Evolutionary conservation across 2,888 invertebrate species (phyloP).

Genomic region (Caenorhabditis sinica): DNA sequence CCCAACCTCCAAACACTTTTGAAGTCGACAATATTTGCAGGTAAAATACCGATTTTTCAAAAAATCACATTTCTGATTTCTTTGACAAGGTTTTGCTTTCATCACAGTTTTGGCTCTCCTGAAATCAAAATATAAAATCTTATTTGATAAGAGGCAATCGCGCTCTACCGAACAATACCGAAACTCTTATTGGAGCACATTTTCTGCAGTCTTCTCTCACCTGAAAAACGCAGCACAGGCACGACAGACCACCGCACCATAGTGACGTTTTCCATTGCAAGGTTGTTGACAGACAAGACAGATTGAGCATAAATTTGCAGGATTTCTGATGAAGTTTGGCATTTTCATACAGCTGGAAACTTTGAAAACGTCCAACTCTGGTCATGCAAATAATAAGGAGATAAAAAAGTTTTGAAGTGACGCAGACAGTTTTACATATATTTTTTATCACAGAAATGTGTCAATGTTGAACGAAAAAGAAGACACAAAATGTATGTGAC

Average conservation of each 20-base stretch:
- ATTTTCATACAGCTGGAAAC: too few species aligned
- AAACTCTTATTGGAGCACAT: too few species aligned
- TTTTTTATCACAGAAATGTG: too few species aligned
- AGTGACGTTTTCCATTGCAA: conserved; percentile 14
- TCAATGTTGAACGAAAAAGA: too few species aligned
- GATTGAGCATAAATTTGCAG: background rate
- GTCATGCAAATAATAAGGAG: too few species aligned
- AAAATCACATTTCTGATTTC: background rate
- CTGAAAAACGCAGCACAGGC: conserved; percentile 21
- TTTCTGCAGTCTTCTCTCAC: background rate
- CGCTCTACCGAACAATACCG: too few species aligned
- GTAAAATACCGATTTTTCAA: conserved; percentile 15
- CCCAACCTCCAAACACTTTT: conserved; percentile 10
- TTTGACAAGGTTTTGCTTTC: background rate
- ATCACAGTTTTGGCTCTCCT: background rate
- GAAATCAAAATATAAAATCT: background rate
- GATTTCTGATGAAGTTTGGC: too few species aligned
- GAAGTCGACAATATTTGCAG: conserved; percentile 18
- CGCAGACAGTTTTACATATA: too few species aligned
- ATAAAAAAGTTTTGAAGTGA: too few species aligned
- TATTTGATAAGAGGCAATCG: too few species aligned
- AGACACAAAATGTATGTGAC: too few species aligned
- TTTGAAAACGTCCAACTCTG: too few species aligned
- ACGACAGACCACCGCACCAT: conserved; percentile 15
- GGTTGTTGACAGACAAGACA: background rate